phyloP scores from a whole-genome alignment of 2,888 invertebrate genomes.

The Tinea semifulvella region DNA sequence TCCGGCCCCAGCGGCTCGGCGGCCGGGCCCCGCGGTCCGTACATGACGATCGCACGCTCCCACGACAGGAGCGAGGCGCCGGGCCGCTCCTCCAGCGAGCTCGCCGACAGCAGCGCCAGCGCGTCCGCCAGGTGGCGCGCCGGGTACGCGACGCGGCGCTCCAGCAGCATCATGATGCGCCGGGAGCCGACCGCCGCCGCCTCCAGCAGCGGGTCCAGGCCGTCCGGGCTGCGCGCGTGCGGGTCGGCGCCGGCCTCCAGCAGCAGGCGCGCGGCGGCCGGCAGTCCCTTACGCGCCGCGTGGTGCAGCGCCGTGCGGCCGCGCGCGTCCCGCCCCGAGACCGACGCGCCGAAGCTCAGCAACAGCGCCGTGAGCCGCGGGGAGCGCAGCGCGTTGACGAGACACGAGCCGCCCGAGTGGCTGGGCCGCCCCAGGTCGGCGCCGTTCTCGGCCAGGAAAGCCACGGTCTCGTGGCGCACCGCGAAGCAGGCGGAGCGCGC shows the following conservation, averaged over 20 bases:
- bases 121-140: slow-evolving; percentile 52
- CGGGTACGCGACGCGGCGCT: slow-evolving; percentile 84
- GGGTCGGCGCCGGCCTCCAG: slow-evolving; percentile 90
- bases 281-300: slow-evolving; percentile 68
- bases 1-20: too few species aligned
- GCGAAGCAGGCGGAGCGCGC: slow-evolving; percentile 93
- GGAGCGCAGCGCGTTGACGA: slow-evolving; percentile 93
- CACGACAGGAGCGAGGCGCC: slow-evolving; percentile 77
- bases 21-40: too few species aligned
- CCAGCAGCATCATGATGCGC: slow-evolving; percentile 88
- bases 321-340: slow-evolving; percentile 91
- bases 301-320: slow-evolving; percentile 76
- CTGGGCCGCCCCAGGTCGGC: slow-evolving; percentile 89
- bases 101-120: slow-evolving; percentile 87
- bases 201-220: slow-evolving; percentile 88
- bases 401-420: slow-evolving; percentile 91
- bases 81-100: slow-evolving; percentile 77
- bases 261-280: slow-evolving; percentile 77
- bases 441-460: slow-evolving; percentile 79
- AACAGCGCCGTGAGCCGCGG: slow-evolving; percentile 82
- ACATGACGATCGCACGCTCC: slow-evolving; percentile 74
- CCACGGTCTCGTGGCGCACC: slow-evolving; percentile 84
- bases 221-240: slow-evolving; percentile 78
- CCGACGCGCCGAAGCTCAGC: slow-evolving; percentile 80
- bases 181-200: slow-evolving; percentile 86